A percentile compares a stretch with the other conserved stretches of the same genome.
These are phyloP conservation scores for Danaus plexippus DNA, from an alignment of 1,140 invertebrate genomes.

Conservation along the genomic window DNA sequence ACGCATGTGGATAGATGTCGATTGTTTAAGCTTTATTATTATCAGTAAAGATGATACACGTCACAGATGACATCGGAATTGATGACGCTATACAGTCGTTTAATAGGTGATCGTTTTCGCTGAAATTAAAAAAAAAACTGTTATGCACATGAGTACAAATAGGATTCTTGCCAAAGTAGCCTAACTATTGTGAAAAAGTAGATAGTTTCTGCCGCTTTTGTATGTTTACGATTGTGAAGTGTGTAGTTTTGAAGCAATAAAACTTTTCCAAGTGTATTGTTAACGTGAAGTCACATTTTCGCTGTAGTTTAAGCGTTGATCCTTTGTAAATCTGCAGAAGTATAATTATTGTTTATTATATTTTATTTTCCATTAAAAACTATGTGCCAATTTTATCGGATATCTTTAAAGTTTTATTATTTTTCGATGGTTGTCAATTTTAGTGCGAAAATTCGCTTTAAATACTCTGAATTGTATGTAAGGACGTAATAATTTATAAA, in stretches of 20 bases:
- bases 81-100: too few species aligned
- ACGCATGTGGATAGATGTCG: too few species aligned
- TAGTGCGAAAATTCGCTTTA: too few species aligned
- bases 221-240: conserved; percentile 5
- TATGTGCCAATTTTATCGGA: too few species aligned
- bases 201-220: conserved; percentile 8
- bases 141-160: conserved; percentile 46
- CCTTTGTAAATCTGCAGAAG: conserved; percentile 5
- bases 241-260: neutral
- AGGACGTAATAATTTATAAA: too few species aligned
- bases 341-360: neutral
- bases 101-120: conserved; percentile 5
- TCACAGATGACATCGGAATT: too few species aligned
- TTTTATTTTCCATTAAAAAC: too few species aligned
- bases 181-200: conserved; percentile 23
- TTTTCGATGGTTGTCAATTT: too few species aligned
- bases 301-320: conserved; percentile 5
- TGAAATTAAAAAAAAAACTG: conserved; percentile 10
- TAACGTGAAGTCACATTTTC: conserved; percentile 6
- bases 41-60: too few species aligned
- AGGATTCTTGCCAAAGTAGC: conserved; percentile 48
- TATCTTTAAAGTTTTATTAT: too few species aligned
- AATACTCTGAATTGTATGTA: too few species aligned
- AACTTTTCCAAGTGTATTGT: neutral
- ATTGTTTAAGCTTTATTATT: too few species aligned